Evolutionary conservation across 2,888 invertebrate species (phyloP).

Genomic region (Mongoloraphidia duomilia): DNA sequence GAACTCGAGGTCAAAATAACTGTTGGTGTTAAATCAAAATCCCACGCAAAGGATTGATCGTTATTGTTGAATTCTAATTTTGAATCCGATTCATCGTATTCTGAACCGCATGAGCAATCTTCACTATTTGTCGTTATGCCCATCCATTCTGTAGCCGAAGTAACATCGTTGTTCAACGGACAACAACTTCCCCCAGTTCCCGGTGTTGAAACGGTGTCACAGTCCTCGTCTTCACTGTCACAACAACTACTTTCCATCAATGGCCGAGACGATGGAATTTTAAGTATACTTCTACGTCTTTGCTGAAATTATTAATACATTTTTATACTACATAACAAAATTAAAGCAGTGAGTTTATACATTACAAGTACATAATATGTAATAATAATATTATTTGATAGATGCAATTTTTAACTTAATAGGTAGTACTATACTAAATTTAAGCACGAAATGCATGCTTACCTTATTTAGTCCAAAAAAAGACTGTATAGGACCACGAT

Average conservation of each 20-base stretch:
- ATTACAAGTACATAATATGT: too few relatives aligned
- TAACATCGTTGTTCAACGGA: constrained; percentile 37
- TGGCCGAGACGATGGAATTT: too few relatives aligned
- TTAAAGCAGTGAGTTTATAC: too few relatives aligned
- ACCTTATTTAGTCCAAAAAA: too few relatives aligned
- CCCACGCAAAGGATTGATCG: constrained; percentile 43
- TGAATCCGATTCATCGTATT: constrained; percentile 32
- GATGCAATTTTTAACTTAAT: too few relatives aligned
- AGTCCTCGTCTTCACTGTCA: constrained; percentile 48
- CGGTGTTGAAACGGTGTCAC: constrained; percentile 45
- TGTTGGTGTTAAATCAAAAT: constrained; percentile 56
- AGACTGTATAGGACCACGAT: too few relatives aligned
- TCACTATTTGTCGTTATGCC: constrained; percentile 82
- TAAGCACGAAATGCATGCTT: too few relatives aligned
- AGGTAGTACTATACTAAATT: too few relatives aligned
- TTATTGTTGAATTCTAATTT: constrained; percentile 26
- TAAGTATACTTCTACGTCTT: too few relatives aligned
- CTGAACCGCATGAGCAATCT: constrained; percentile 72
- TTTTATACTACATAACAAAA: too few relatives aligned
- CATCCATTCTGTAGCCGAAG: constrained; percentile 68
- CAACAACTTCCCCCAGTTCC: constrained; percentile 30
- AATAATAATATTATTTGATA: too few relatives aligned
- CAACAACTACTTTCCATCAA: constrained; percentile 18
- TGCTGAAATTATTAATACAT: too few relatives aligned
- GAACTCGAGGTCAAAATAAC: constrained; percentile 56